Conservation (phyloP, 2,888 invertebrate genomes). For the Drosophila mercatorum region DNA sequence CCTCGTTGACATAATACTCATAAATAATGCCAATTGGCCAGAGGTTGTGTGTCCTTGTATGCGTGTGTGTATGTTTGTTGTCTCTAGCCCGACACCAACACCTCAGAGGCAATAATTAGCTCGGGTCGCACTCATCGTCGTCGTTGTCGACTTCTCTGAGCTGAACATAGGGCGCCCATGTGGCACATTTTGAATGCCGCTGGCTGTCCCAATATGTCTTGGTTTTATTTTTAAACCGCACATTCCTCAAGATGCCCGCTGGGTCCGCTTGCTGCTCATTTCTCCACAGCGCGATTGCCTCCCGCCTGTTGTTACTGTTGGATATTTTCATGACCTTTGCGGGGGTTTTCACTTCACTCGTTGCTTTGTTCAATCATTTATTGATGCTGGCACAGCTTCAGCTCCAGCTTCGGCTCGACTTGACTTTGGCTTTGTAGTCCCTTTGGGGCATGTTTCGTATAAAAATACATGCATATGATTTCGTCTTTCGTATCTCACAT, state of each 20-base stretch:
- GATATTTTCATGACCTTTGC: slow-evolving; percentile 77
- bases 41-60: slow-evolving; percentile 15
- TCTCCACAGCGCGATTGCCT: slow-evolving; percentile 16
- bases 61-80: slow-evolving; percentile 26
- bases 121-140: slow-evolving; percentile 8
- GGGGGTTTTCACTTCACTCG: slow-evolving; percentile 68
- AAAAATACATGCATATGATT: slow-evolving; percentile 65
- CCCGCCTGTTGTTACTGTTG: slow-evolving; percentile 27
- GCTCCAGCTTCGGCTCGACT: slow-evolving; percentile 44
- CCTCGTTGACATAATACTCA: slow-evolving; percentile 57
- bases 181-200: slow-evolving; percentile 55
- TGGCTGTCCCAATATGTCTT: slow-evolving; percentile 38
- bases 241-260: slow-evolving; percentile 69
- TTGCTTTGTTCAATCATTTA: slow-evolving; percentile 79
- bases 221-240: slow-evolving; percentile 75
- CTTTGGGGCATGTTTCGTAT: slow-evolving; percentile 70
- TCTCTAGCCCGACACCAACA: slow-evolving; percentile 28
- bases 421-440: slow-evolving; percentile 61
- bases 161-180: slow-evolving; percentile 56
- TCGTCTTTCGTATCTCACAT: slow-evolving; percentile 37
- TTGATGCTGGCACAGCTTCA: slow-evolving; percentile 50
- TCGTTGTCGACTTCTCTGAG: slow-evolving; percentile 1
- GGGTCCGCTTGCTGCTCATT: slow-evolving; percentile 54
- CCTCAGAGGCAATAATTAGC: slow-evolving; percentile 63
- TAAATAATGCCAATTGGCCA: slow-evolving; percentile 67